A percentile compares a stretch with the other conserved stretches of the same genome.
Evolutionary conservation across 2,113 vertebrate genomes (phyloP).

Genomic region (Marcusenius ussheri): DNA sequence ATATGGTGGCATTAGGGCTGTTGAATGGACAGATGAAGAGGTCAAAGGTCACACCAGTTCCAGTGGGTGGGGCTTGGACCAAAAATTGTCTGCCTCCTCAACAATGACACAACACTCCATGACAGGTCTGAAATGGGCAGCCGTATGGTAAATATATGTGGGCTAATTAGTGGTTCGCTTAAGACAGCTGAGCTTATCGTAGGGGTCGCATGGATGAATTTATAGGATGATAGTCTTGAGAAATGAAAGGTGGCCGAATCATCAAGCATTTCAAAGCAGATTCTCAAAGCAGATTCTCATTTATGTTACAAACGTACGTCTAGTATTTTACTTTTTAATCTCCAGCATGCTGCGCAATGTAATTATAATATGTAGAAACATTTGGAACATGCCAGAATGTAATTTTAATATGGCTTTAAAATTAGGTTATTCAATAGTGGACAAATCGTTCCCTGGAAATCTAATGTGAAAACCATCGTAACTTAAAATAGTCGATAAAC

Average conservation of each 20-base stretch:
- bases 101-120: neutral
- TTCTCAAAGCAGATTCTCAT: conserved; percentile 6
- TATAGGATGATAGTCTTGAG: conserved; percentile 26
- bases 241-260: conserved; percentile 44
- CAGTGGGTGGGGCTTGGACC: neutral
- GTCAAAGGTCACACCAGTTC: neutral
- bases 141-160: neutral
- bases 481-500: conserved; percentile 58
- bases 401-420: conserved; percentile 59
- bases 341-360: conserved; percentile 50
- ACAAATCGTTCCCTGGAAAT: conserved; percentile 57
- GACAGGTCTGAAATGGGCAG: neutral
- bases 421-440: conserved; percentile 63
- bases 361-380: conserved; percentile 50
- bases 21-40: neutral
- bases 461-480: conserved; percentile 52
- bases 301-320: conserved; percentile 38
- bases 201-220: conserved; percentile 22
- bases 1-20: neutral
- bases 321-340: conserved; percentile 43
- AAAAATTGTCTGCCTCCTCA: neutral
- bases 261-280: conserved; percentile 44
- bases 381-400: conserved; percentile 58
- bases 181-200: neutral
- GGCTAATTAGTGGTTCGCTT: neutral